These are phyloP conservation scores for Dione vanillae DNA, from an alignment of 2,888 invertebrate genomes.

Conservation along the genomic window DNA sequence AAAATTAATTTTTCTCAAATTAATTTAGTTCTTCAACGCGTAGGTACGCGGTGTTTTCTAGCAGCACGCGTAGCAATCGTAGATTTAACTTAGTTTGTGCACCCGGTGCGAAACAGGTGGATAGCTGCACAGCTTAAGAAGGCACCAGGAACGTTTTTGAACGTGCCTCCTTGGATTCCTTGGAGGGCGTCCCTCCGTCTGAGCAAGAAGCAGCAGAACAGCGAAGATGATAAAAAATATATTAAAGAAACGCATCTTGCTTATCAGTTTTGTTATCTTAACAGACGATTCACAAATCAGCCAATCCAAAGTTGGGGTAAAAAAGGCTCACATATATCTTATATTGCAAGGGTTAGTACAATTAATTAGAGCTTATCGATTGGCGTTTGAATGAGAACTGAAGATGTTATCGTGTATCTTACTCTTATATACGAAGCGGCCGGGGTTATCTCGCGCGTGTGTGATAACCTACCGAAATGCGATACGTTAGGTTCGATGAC, in stretches of 20 bases:
- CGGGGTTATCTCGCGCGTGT: conserved; percentile 79
- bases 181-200: conserved; percentile 59
- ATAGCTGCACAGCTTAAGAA: conserved; percentile 70
- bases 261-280: conserved; percentile 39
- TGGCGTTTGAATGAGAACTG: conserved; percentile 67
- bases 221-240: conserved; percentile 57
- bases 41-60: not conserved
- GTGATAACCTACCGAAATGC: conserved; percentile 73
- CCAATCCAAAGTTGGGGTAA: conserved; percentile 24
- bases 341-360: conserved; percentile 35
- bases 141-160: conserved; percentile 62
- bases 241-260: conserved; percentile 67
- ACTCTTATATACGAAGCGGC: conserved; percentile 63
- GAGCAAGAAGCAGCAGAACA: conserved; percentile 54
- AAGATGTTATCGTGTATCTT: conserved; percentile 57
- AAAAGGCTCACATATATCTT: conserved; percentile 32
- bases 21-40: not conserved
- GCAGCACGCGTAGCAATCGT: not conserved
- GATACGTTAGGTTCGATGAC: conserved; percentile 76
- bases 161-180: conserved; percentile 51
- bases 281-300: conserved; percentile 33
- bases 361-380: conserved; percentile 56
- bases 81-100: conserved; percentile 45
- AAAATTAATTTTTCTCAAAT: conserved; percentile 21
- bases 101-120: conserved; percentile 54